phyloP scores from a whole-genome alignment of 2,113 vertebrate species.

The Montifringilla adamsi region DNA sequence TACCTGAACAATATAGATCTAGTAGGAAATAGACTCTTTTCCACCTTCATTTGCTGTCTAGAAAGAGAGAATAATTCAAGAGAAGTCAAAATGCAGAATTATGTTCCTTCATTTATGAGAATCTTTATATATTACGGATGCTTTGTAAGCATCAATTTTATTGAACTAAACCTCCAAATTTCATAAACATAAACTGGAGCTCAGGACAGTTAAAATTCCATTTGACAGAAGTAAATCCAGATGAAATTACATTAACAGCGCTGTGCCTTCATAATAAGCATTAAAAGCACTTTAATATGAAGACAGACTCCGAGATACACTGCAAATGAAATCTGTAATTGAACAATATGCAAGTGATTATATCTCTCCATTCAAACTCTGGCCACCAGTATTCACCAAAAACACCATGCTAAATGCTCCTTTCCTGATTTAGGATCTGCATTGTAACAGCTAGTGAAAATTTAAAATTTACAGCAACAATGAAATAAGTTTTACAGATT shows the following conservation, averaged over 20 bases:
- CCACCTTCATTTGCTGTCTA: not conserved
- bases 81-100: not conserved
- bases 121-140: not conserved
- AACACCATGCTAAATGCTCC: not conserved
- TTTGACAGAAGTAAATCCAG: not conserved
- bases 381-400: not conserved
- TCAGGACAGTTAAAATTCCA: not conserved
- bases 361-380: not conserved
- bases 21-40: not conserved
- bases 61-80: not conserved
- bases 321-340: slow-evolving; percentile 6
- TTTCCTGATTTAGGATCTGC: not conserved
- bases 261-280: not conserved
- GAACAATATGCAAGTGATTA: not conserved
- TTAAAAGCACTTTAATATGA: not conserved
- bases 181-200: not conserved
- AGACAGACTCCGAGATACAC: not conserved
- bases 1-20: not conserved
- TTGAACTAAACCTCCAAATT: not conserved
- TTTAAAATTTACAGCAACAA: not conserved
- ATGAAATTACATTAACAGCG: not conserved
- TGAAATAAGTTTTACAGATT: not conserved
- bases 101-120: not conserved
- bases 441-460: not conserved
- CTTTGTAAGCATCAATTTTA: not conserved